Evolutionary conservation across 2,797 vertebrate species (phyloP), one percentile per base, ranked within the genome.

Genomic region (Tangara arthus): DNA sequence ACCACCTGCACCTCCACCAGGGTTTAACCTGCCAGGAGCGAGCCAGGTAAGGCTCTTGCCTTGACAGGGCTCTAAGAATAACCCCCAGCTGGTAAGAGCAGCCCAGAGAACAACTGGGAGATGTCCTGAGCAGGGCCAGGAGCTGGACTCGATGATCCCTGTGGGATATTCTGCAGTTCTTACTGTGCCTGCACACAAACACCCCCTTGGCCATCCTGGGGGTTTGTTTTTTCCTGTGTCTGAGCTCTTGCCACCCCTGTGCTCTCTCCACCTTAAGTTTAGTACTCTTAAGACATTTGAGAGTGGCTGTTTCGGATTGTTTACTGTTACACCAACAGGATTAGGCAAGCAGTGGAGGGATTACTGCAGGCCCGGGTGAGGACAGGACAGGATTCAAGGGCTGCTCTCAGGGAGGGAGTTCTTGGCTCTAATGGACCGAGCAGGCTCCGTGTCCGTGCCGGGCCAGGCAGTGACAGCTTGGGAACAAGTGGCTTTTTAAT

Each of bases 401-500:
- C 12, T 57, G 82, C 65, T 70, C 55, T 21, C 28, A 24, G 7
- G 32, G 21, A 41, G 15, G 20, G 46, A 39, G 41, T 28, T 46
- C 35, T 11, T 41, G 12, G 56, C 30, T 52, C 52, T 11, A 23
- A 17, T 3, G 28, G 32, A 10, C n/a, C 0, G 0, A 30, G 39
- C 11, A 27, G 11, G 41, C 34, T 55, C 47, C 1, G 1, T 47
- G 49, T 61, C 56, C 2, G 2, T 35, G 49, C 16, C 21, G 37
- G 34, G 28, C 27, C 14, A 3, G 32, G 39, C 77, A 18, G 61
- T 2, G 47, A 37, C 82, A 57, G 49, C 57, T 37, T 11, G 1
- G 27, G 64, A 16, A 53, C 32, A 23, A 87, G 44, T 6, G 52
- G 55, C 46, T 64, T 57, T 42, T 9, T 10, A 34, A 30, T 8